Evolutionary conservation across 1,140 invertebrate species (phyloP).

Genomic region (Pogonomyrmex californicus): DNA sequence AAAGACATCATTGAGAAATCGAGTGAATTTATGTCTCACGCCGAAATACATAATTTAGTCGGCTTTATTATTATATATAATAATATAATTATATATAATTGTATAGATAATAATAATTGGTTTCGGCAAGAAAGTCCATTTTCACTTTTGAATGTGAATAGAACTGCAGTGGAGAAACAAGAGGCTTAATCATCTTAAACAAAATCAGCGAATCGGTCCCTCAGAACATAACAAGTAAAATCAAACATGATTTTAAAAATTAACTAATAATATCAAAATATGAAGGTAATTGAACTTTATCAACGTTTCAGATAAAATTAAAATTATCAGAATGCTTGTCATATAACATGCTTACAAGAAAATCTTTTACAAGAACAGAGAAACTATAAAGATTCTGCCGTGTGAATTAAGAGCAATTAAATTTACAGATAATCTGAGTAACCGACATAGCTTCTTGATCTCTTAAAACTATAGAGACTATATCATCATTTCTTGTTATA

Average conservation of each 20-base stretch:
- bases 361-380: not conserved
- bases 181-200: conserved; percentile 59
- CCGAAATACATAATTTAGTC: not conserved
- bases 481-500: conserved; percentile 73
- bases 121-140: not conserved
- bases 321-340: not conserved
- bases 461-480: conserved; percentile 74
- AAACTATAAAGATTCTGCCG: not conserved
- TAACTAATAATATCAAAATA: conserved; percentile 6
- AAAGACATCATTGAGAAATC: not conserved
- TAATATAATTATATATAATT: no score
- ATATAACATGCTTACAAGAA: not conserved
- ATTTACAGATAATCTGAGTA: conserved; percentile 66
- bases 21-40: not conserved
- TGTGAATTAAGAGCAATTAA: conserved; percentile 32
- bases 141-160: not conserved
- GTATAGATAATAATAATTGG: no score
- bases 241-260: conserved; percentile 30
- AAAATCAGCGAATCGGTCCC: conserved; percentile 64
- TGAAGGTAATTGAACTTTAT: not conserved
- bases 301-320: conserved; percentile 18
- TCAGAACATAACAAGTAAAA: conserved; percentile 36
- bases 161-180: not conserved
- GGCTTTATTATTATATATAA: no score
- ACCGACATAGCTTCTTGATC: conserved; percentile 73